Conservation (phyloP, 2,113 vertebrate genomes). For the Myiopsitta monachus region DNA sequence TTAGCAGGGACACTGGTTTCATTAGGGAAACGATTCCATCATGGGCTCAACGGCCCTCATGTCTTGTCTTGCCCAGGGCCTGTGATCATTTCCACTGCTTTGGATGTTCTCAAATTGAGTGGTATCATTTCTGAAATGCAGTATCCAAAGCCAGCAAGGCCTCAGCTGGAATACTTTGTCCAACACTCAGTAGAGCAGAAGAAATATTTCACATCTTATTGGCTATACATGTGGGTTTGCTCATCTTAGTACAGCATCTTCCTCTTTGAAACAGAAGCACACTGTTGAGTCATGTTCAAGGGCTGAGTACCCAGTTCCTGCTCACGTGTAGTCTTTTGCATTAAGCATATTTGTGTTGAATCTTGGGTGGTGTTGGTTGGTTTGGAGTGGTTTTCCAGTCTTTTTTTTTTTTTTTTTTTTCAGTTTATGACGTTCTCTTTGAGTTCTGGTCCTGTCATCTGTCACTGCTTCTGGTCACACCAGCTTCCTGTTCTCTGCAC, state of each 20-base stretch:
- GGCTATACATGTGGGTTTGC: neutral
- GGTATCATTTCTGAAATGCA: neutral
- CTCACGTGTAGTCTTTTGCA: neutral
- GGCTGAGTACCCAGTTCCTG: neutral
- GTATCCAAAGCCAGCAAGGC: neutral
- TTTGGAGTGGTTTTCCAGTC: neutral
- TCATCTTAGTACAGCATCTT: neutral
- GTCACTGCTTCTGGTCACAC: neutral
- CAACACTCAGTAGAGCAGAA: slow-evolving; percentile 5
- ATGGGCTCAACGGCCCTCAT: neutral
- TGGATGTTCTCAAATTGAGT: neutral
- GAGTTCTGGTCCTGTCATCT: neutral
- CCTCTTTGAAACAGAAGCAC: neutral
- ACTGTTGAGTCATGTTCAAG: neutral
- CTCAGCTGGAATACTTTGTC: slow-evolving; percentile 24
- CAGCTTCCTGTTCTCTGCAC: neutral
- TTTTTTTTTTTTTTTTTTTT: neutral
- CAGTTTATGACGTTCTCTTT: neutral
- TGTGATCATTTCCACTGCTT: neutral
- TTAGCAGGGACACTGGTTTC: neutral
- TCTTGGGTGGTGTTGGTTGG: neutral
- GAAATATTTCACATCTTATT: slow-evolving; percentile 14
- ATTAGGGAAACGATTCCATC: neutral
- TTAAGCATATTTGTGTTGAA: neutral
- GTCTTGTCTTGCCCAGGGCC: neutral